phyloP scores from a whole-genome alignment of 2,888 invertebrate species.

The Dermolepida albohirtum region DNA sequence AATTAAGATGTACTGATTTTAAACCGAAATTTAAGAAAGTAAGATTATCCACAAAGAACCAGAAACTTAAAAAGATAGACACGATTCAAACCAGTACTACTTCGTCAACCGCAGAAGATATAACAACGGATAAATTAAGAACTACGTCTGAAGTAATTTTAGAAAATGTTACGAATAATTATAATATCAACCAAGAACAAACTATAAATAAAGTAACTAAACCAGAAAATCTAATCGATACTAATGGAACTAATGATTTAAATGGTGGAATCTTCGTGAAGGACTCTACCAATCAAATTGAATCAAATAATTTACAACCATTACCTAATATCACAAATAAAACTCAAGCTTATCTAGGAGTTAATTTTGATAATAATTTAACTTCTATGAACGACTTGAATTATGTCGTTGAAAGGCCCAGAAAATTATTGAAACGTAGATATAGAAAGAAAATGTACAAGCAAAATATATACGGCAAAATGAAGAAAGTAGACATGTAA shows the following conservation, averaged over 20 bases:
- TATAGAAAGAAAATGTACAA: slow-evolving; percentile 34
- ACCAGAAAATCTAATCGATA: background rate
- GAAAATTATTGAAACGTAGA: slow-evolving; percentile 15
- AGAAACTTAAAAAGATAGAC: slow-evolving; percentile 12
- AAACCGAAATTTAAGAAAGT: slow-evolving; percentile 59
- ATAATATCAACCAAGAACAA: background rate
- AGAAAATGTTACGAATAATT: background rate
- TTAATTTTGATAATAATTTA: slow-evolving; percentile 21
- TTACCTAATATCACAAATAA: background rate
- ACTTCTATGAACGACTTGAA: slow-evolving; percentile 9
- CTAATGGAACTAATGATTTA: slow-evolving; percentile 4
- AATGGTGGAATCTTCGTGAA: slow-evolving; percentile 3
- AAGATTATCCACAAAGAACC: background rate
- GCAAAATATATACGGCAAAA: slow-evolving; percentile 31
- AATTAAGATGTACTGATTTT: slow-evolving; percentile 66
- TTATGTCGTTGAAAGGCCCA: slow-evolving; percentile 16
- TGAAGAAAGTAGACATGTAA: slow-evolving; percentile 36
- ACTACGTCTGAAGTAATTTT: no score
- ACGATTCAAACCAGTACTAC: background rate
- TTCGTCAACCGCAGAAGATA: background rate
- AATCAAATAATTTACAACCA: slow-evolving; percentile 22
- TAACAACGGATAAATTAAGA: background rate
- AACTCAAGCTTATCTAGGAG: background rate
- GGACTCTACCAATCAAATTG: slow-evolving; percentile 2
- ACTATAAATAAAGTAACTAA: background rate